A percentile compares a stretch with the other conserved stretches of the same genome.
phyloP scores from a whole-genome alignment of 2,888 invertebrate species.

The Thalpophila matura region DNA sequence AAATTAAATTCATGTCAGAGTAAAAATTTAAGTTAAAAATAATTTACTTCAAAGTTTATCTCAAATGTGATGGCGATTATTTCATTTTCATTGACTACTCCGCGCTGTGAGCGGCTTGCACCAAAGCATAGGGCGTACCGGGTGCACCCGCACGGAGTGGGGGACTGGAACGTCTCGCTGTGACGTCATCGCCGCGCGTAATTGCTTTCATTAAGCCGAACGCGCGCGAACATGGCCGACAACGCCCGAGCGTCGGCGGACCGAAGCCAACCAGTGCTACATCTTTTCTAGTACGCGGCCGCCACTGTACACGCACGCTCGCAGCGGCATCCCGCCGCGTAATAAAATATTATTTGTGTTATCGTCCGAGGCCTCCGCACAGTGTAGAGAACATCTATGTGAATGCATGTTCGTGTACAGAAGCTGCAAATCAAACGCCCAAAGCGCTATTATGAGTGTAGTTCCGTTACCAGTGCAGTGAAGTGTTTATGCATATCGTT shows the following conservation, averaged over 20 bases:
- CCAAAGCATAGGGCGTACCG: too few species aligned
- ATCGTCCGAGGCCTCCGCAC: constrained; percentile 63
- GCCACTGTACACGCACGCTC: constrained; percentile 78
- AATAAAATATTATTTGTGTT: constrained; percentile 66
- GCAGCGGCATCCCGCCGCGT: constrained; percentile 61
- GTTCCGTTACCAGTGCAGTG: constrained; percentile 71
- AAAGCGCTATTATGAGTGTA: constrained; percentile 50
- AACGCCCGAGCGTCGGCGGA: constrained; percentile 73
- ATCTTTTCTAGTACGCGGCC: constrained; percentile 87
- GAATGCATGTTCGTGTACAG: constrained; percentile 36
- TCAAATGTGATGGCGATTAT: constrained; percentile 30
- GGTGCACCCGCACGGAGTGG: constrained; percentile 67
- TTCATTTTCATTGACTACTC: constrained; percentile 46
- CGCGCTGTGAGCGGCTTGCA: not conserved
- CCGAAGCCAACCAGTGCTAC: constrained; percentile 86
- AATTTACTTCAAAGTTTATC: constrained; percentile 9
- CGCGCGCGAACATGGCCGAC: constrained; percentile 77
- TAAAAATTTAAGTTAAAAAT: constrained; percentile 7
- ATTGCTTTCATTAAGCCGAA: constrained; percentile 83
- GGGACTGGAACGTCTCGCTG: constrained; percentile 66
- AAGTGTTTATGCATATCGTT: constrained; percentile 73
- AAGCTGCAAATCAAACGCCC: constrained; percentile 43
- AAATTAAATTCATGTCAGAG: not conserved
- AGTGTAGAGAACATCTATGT: constrained; percentile 59
- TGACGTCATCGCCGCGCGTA: constrained; percentile 84